phyloP scores from a whole-genome alignment of 2,797 vertebrate genomes.

The Cephalopachus bancanus region DNA sequence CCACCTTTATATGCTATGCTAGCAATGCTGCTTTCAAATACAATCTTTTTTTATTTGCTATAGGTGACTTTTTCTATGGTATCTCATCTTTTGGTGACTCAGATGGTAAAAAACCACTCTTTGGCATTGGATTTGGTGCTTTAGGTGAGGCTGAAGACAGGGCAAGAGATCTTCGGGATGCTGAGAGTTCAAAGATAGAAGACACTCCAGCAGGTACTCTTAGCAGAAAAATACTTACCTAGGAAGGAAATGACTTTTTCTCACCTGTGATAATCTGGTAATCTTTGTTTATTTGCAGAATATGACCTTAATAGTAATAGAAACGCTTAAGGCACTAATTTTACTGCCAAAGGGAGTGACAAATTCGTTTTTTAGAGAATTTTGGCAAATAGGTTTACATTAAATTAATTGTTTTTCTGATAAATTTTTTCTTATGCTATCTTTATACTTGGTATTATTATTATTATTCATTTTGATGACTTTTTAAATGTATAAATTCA shows the following conservation, averaged over 20 bases:
- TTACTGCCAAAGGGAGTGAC: not conserved
- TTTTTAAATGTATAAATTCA: not conserved
- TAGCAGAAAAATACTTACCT: not conserved
- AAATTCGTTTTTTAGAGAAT: constrained; percentile 33
- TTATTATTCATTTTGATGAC: not conserved
- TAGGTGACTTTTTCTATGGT: not conserved
- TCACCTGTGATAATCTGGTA: not conserved
- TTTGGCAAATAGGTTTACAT: not conserved
- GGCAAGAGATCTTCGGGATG: not conserved
- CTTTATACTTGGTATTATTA: not conserved
- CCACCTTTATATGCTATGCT: not conserved
- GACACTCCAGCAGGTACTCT: not conserved
- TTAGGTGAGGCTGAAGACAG: not conserved
- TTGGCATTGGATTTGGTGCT: not conserved
- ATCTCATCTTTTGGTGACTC: not conserved
- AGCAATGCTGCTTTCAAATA: not conserved
- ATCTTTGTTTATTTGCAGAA: not conserved
- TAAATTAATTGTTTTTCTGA: not conserved
- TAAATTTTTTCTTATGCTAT: not conserved
- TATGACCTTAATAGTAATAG: not conserved
- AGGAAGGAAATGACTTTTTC: not conserved
- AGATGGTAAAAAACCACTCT: not conserved
- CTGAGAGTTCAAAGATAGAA: not conserved
- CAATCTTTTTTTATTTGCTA: not conserved
- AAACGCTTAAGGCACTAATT: not conserved